Conservation (phyloP, 2,888 invertebrate species). For the Lobophora halterata region DNA sequence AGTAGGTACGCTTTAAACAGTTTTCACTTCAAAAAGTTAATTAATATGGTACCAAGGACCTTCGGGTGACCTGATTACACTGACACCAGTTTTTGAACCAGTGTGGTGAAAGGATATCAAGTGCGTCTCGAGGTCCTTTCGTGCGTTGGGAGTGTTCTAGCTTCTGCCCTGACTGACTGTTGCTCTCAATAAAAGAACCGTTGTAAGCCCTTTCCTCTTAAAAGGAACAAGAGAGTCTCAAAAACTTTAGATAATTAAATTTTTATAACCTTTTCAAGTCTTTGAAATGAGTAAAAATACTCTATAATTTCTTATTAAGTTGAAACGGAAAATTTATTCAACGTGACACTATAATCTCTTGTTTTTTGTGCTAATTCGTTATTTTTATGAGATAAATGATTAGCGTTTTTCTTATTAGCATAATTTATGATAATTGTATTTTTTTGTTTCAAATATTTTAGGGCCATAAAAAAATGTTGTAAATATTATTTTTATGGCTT, state of each 20-base stretch:
- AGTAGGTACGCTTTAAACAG: no score
- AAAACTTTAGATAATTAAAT: constrained; percentile 66
- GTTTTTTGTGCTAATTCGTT: constrained; percentile 17
- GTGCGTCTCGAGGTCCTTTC: no score
- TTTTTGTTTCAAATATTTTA: no score
- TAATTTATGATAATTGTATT: constrained; percentile 15
- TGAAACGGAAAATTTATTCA: constrained; percentile 19
- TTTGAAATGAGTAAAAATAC: constrained; percentile 46
- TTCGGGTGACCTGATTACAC: no score
- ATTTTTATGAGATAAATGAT: constrained; percentile 17
- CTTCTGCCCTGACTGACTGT: neutral
- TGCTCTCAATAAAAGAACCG: constrained; percentile 26
- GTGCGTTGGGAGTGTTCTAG: constrained; percentile 1
- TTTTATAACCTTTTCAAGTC: constrained; percentile 51
- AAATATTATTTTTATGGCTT: no score
- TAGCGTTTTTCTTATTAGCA: constrained; percentile 14
- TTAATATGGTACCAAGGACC: no score
- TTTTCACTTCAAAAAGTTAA: neutral
- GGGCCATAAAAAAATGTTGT: no score
- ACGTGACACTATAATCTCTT: constrained; percentile 6
- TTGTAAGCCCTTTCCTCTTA: constrained; percentile 59
- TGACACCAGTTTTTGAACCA: no score
- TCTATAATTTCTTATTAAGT: constrained; percentile 30
- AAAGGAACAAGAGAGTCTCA: constrained; percentile 39
- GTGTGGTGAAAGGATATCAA: no score